phyloP scores from a whole-genome alignment of 1,140 invertebrate genomes.

The Limonius californicus region DNA sequence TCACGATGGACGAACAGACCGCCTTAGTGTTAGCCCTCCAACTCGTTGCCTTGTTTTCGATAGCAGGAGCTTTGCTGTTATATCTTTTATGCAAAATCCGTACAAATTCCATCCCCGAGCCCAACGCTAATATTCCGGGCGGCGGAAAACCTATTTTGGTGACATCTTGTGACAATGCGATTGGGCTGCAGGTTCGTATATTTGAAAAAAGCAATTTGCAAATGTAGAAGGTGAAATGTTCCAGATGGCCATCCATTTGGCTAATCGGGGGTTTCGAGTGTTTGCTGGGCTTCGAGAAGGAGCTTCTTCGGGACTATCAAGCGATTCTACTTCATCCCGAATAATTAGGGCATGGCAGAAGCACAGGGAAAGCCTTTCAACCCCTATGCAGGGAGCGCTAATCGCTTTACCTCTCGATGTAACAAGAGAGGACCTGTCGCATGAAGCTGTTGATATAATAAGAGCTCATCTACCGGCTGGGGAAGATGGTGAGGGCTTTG shows the following conservation, averaged over 20 bases:
- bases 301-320: slow-evolving; percentile 50
- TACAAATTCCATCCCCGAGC: slow-evolving; percentile 39
- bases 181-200: slow-evolving; percentile 62
- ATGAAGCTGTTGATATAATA: slow-evolving; percentile 70
- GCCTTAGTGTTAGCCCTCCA: slow-evolving; percentile 72
- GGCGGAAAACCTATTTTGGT: slow-evolving; percentile 65
- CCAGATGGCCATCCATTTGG: slow-evolving; percentile 61
- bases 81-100: slow-evolving; percentile 71
- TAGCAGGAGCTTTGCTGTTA: slow-evolving; percentile 69
- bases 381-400: slow-evolving; percentile 53
- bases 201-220: background rate
- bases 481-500: slow-evolving; percentile 61
- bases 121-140: slow-evolving; percentile 43
- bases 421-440: slow-evolving; percentile 72
- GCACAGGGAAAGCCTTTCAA: slow-evolving; percentile 48
- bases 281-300: slow-evolving; percentile 68
- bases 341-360: slow-evolving; percentile 58
- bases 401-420: slow-evolving; percentile 72
- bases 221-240: slow-evolving; percentile 15
- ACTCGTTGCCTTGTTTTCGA: slow-evolving; percentile 70
- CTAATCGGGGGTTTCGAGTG: slow-evolving; percentile 65
- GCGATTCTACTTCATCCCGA: slow-evolving; percentile 54
- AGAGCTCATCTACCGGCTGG: slow-evolving; percentile 75
- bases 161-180: slow-evolving; percentile 71
- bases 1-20: slow-evolving; percentile 69